Conservation (phyloP, 2,797 vertebrate species). For the Mormyrus hasselquistii region DNA sequence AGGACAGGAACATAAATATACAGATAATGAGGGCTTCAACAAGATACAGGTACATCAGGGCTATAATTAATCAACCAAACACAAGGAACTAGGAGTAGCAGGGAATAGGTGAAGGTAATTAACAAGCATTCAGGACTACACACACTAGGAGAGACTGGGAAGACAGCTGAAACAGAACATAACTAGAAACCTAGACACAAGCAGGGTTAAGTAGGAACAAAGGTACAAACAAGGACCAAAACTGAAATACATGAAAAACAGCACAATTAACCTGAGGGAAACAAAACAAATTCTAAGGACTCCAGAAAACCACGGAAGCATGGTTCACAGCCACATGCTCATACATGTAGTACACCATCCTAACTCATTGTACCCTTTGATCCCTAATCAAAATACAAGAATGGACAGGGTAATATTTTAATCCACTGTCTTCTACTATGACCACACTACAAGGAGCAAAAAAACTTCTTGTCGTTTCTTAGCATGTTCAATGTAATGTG, state of each 20-base stretch:
- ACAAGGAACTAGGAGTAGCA: not conserved
- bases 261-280: not conserved
- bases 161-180: not conserved
- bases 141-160: not conserved
- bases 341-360: no score
- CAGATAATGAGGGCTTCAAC: not conserved
- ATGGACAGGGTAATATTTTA: not conserved
- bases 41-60: not conserved
- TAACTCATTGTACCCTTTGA: not conserved
- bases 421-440: not conserved
- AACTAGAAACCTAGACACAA: not conserved
- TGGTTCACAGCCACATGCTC: not conserved
- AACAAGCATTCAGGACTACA: not conserved
- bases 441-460: not conserved
- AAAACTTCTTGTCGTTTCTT: not conserved
- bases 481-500: not conserved
- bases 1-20: not conserved
- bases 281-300: not conserved
- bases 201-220: not conserved
- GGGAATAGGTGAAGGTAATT: not conserved
- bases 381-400: not conserved
- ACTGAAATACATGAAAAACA: not conserved
- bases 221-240: not conserved
- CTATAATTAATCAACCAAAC: not conserved
- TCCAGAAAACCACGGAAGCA: no score